phyloP scores from a whole-genome alignment of 1,140 invertebrate genomes.

The Drosophila elegans region DNA sequence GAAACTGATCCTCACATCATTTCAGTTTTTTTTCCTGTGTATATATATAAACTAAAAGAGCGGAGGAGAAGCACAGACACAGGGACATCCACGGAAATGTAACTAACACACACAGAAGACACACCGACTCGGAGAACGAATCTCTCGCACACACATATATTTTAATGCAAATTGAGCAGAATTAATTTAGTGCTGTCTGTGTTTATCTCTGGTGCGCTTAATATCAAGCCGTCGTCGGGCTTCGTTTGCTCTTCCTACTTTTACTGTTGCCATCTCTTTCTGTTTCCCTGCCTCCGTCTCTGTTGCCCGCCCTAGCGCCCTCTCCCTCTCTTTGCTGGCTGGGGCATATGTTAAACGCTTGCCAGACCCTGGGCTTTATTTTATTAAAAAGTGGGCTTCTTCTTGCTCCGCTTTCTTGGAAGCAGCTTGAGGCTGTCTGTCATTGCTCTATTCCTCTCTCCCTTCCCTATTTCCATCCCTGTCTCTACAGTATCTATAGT shows the following conservation, averaged over 20 bases:
- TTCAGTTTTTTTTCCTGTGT: background rate
- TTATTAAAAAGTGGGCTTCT: constrained; percentile 75
- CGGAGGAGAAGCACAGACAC: constrained; percentile 7
- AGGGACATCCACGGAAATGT: constrained; percentile 55
- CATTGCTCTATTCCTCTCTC: constrained; percentile 48
- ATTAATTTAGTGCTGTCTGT: constrained; percentile 81
- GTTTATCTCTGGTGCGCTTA: constrained; percentile 78
- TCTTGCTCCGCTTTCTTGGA: constrained; percentile 39
- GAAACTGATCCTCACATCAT: background rate
- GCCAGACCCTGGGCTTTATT: constrained; percentile 60
- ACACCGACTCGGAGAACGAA: constrained; percentile 13
- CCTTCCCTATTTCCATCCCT: background rate
- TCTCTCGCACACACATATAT: constrained; percentile 58
- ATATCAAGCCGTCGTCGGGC: constrained; percentile 71
- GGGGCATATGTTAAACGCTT: constrained; percentile 77
- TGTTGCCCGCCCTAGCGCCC: constrained; percentile 6
- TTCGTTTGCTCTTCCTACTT: constrained; percentile 21
- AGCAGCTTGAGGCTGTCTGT: constrained; percentile 73
- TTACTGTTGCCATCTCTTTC: background rate
- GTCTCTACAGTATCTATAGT: background rate
- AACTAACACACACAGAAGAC: constrained; percentile 60
- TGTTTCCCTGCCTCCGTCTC: background rate
- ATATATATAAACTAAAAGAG: background rate
- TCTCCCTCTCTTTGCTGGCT: constrained; percentile 6
- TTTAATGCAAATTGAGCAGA: constrained; percentile 84